Evolutionary conservation across 2,888 invertebrate species (phyloP).

Genomic region (Acleris holmiana): DNA sequence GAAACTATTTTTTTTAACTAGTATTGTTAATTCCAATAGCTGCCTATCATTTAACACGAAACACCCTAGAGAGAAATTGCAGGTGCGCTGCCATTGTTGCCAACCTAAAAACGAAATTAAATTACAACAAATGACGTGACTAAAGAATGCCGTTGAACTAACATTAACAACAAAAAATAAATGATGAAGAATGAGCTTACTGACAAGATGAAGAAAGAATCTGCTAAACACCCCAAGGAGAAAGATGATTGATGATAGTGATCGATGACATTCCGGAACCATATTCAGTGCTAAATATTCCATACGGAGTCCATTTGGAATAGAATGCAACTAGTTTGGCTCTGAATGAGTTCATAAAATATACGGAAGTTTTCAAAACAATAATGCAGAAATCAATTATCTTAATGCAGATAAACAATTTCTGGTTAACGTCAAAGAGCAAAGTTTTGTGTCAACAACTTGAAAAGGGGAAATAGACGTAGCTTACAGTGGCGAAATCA

Average conservation of each 20-base stretch:
- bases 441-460: slow-evolving; percentile 33
- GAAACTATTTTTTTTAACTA: too few relatives aligned
- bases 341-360: background rate
- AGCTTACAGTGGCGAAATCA: slow-evolving; percentile 17
- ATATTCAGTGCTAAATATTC: too few relatives aligned
- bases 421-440: slow-evolving; percentile 29
- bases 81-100: too few relatives aligned
- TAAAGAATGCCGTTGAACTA: background rate
- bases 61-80: too few relatives aligned
- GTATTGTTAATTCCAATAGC: too few relatives aligned
- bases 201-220: background rate
- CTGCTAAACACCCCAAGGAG: background rate
- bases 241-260: background rate
- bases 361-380: background rate
- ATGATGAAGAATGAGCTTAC: background rate
- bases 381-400: slow-evolving; percentile 22
- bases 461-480: slow-evolving; percentile 16
- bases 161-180: background rate
- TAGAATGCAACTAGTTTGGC: too few relatives aligned
- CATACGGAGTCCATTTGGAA: too few relatives aligned
- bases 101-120: too few relatives aligned
- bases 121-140: too few relatives aligned
- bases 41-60: too few relatives aligned
- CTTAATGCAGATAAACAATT: slow-evolving; percentile 26
- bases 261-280: slow-evolving; percentile 3